phyloP scores from a whole-genome alignment of 2,113 vertebrate species.

The Oophaga pumilio region DNA sequence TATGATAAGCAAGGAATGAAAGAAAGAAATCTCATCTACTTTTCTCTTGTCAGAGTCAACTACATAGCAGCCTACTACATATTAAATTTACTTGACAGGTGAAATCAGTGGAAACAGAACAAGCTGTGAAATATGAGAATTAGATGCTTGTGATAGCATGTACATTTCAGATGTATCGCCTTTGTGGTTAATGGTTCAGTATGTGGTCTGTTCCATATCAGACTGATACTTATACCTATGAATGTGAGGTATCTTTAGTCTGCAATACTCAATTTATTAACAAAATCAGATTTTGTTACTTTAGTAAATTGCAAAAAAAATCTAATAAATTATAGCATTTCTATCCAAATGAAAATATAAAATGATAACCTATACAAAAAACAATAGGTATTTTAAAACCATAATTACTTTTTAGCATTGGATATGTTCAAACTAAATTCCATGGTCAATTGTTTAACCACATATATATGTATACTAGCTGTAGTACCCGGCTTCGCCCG shows the following conservation, averaged over 20 bases:
- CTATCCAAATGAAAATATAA: neutral
- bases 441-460: neutral
- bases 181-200: neutral
- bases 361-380: neutral
- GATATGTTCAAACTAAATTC: neutral
- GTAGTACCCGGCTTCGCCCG: too few relatives aligned
- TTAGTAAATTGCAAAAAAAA: neutral
- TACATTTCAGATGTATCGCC: neutral
- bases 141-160: conserved; percentile 14
- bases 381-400: neutral
- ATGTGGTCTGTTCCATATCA: neutral
- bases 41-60: conserved; percentile 35
- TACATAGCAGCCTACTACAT: conserved; percentile 29
- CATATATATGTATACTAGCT: too few relatives aligned
- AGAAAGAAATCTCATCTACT: conserved; percentile 39
- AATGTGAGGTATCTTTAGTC: neutral
- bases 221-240: neutral
- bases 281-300: neutral
- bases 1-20: conserved; percentile 45
- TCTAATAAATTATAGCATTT: neutral
- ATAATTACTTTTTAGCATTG: neutral
- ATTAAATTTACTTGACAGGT: conserved; percentile 37
- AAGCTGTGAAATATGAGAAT: conserved; percentile 28
- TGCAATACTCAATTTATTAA: neutral
- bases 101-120: conserved; percentile 19